Base-by-base conservation (phyloP, 2,888 invertebrate species). In the Apoda limacodes region DNA sequence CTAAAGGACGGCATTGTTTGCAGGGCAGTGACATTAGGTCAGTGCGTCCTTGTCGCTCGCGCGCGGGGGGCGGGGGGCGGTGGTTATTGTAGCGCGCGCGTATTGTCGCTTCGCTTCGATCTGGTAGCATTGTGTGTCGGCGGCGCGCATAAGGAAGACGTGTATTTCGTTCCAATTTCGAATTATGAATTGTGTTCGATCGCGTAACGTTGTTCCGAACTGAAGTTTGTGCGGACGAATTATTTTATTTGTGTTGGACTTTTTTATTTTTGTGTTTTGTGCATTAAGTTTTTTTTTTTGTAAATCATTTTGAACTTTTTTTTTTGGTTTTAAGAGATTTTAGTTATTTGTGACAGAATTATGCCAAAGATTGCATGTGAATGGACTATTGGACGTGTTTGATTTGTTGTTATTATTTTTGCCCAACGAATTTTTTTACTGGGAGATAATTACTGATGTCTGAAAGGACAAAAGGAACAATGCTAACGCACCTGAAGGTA, bases 21-120 rank as follows among this genome's bases (percentile, higher is more conserved):
- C 64, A 75, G 78, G 76, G 75, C 78, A 80, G 72, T 80, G 78
- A 78, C 78, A 78, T 75, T 70, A 66, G 71, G 55, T 71, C 65
- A 68, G 69, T 71, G 75, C 72, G 75, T 78, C 78, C 76, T 67
- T 78, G 71, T 78, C 78, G 65, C 72, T 59, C 71, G 64, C 60
- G 64, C 48, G 60, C 51, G 64, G 53, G 58, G 61, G 59, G 71
- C 61, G 75, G 65, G 64, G 65, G 67, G 74, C 61, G 69, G 66
- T 58, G 66, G 68, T 68, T 67, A 76, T 80, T 78, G 78, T 78
- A 72, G 72, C 71, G 72, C 74, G 76, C 76, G 74, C 76, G 76
- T 75, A 78, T 78, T 78, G 78, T 78, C 69, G 71, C 63, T 55
- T 46, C 60, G 65, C 70, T 78, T 80, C 80, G 78, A 78, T 78